Evolutionary conservation across 1,140 invertebrate genomes (phyloP).

Genomic region (Zaprionus ghesquierei): DNA sequence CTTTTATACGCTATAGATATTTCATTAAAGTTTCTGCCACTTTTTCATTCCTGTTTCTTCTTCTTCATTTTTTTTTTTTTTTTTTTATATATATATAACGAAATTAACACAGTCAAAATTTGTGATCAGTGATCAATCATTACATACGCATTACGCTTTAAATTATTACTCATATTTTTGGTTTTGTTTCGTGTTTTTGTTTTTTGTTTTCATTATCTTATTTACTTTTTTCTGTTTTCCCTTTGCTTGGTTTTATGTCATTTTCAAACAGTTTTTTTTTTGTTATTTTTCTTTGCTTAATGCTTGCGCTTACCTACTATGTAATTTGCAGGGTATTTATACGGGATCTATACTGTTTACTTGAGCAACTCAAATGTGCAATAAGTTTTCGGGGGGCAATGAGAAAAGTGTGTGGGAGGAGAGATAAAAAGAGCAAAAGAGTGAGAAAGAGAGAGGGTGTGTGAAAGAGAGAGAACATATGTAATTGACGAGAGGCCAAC

Average conservation of each 20-base stretch:
- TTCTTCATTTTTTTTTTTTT: constrained; percentile 36
- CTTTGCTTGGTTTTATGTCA: neutral
- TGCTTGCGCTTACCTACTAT: constrained; percentile 52
- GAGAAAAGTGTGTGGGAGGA: constrained; percentile 3
- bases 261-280: constrained; percentile 29
- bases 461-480: neutral
- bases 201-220: constrained; percentile 23
- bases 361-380: constrained; percentile 45
- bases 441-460: neutral
- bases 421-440: neutral
- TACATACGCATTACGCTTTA: constrained; percentile 79
- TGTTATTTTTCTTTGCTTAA: too few relatives aligned
- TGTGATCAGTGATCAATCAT: constrained; percentile 82
- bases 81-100: constrained; percentile 74
- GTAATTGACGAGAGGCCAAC: constrained; percentile 71
- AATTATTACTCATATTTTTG: constrained; percentile 54
- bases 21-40: constrained; percentile 61
- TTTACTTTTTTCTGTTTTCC: constrained; percentile 12
- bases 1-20: constrained; percentile 73
- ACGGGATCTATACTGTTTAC: constrained; percentile 31
- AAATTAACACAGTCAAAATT: constrained; percentile 82
- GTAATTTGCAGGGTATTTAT: constrained; percentile 30
- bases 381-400: neutral
- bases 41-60: constrained; percentile 38
- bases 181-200: constrained; percentile 25